A percentile compares a stretch with the other conserved stretches of the same genome.
phyloP scores from a whole-genome alignment of 2,888 invertebrate species.

The Steinernema carpocapsae region DNA sequence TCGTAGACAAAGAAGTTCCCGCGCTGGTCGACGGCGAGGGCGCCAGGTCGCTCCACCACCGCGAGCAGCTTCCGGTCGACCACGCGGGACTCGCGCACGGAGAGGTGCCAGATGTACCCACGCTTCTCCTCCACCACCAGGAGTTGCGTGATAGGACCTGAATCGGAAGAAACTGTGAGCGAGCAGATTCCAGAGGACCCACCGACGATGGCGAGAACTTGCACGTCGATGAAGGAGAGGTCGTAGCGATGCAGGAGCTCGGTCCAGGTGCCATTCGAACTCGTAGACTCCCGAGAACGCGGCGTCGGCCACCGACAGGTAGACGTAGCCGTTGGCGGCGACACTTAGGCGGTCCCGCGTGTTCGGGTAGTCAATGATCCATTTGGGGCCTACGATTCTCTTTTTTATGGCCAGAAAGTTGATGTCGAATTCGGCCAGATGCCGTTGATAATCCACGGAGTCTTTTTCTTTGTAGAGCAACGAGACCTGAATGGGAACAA shows the following conservation, averaged over 20 bases:
- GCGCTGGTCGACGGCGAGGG: slow-evolving; percentile 44
- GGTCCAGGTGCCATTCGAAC: slow-evolving; percentile 12
- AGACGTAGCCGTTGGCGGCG: slow-evolving; percentile 22
- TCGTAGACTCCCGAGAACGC: slow-evolving; percentile 19
- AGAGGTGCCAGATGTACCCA: slow-evolving; percentile 38
- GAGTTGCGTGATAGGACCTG: slow-evolving; percentile 50
- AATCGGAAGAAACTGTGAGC: background rate
- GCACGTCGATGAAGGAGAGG: slow-evolving; percentile 26
- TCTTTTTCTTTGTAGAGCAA: slow-evolving; percentile 14
- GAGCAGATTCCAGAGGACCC: background rate
- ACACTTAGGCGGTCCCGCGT: background rate
- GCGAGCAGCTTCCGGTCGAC: slow-evolving; percentile 45
- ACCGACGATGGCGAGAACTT: slow-evolving; percentile 26
- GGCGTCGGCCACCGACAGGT: slow-evolving; percentile 7
- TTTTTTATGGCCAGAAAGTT: slow-evolving; percentile 18
- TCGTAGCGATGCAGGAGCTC: slow-evolving; percentile 21
- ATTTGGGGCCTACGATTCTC: slow-evolving; percentile 6
- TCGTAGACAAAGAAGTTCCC: slow-evolving; percentile 52
- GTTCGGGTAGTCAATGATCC: background rate
- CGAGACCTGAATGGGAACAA: background rate
- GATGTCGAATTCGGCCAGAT: slow-evolving; percentile 27
- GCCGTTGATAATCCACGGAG: slow-evolving; percentile 1
- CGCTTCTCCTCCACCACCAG: slow-evolving; percentile 44
- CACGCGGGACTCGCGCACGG: slow-evolving; percentile 43
- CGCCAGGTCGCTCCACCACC: slow-evolving; percentile 45